phyloP scores from a whole-genome alignment of 2,888 invertebrate genomes.

The Brassicogethes aeneus region DNA sequence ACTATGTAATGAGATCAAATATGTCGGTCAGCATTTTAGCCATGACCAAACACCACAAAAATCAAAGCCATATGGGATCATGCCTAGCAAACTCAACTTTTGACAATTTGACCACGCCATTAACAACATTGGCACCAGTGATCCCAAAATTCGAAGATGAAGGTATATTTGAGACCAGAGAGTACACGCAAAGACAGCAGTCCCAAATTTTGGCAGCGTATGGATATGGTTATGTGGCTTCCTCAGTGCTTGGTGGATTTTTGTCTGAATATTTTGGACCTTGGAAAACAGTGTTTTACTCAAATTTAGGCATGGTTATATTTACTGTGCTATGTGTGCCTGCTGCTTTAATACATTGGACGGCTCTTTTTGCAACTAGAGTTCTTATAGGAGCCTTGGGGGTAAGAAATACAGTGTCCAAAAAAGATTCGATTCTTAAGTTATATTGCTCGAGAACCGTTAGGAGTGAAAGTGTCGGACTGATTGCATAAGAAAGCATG shows the following conservation, averaged over 20 bases:
- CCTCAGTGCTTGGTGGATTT: conserved; percentile 24
- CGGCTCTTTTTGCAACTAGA: conserved; percentile 46
- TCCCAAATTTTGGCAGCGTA: conserved; percentile 24
- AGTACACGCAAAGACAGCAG: conserved; percentile 18
- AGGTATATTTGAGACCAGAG: too few relatives aligned
- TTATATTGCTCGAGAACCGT: too few relatives aligned
- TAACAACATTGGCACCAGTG: too few relatives aligned
- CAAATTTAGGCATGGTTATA: conserved; percentile 18
- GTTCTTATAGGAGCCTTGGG: conserved; percentile 51
- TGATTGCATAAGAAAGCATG: too few relatives aligned
- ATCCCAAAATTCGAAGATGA: too few relatives aligned
- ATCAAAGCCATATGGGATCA: too few relatives aligned
- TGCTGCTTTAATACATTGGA: conserved; percentile 46
- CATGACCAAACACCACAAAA: conserved; percentile 30
- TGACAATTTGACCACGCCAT: too few relatives aligned
- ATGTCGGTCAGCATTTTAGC: conserved; percentile 61
- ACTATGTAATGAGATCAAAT: conserved; percentile 63
- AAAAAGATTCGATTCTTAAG: too few relatives aligned
- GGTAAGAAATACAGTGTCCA: conserved; percentile 36
- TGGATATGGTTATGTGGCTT: conserved; percentile 26
- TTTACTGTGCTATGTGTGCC: conserved; percentile 43
- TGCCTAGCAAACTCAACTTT: too few relatives aligned
- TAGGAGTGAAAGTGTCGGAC: too few relatives aligned
- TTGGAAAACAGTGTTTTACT: conserved; percentile 22
- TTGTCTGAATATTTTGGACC: conserved; percentile 25